phyloP scores from a whole-genome alignment of 1,140 invertebrate genomes.

The Ylistrum balloti region DNA sequence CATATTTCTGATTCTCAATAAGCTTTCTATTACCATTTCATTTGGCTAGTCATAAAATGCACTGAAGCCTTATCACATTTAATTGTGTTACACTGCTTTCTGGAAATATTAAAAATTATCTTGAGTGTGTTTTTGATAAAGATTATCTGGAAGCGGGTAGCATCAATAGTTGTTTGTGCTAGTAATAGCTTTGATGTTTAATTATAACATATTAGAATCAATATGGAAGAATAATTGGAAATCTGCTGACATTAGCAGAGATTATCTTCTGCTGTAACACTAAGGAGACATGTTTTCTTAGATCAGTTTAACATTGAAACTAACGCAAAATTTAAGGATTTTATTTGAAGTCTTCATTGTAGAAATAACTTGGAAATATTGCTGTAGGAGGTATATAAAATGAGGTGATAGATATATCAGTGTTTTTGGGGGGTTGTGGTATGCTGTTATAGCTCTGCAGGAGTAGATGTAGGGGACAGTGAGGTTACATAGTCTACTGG shows the following conservation, averaged over 20 bases:
- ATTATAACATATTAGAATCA: neutral
- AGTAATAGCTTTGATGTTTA: neutral
- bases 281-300: no score
- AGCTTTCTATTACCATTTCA: neutral
- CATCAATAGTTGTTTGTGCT: neutral
- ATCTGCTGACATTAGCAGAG: neutral
- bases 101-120: constrained; percentile 13
- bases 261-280: neutral
- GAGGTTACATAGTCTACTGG: no score
- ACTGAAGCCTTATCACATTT: constrained; percentile 8
- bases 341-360: no score
- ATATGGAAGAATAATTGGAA: neutral
- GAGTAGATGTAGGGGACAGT: no score
- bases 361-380: no score
- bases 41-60: neutral
- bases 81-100: neutral
- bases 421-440: no score
- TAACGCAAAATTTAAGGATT: no score
- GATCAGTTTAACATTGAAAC: no score
- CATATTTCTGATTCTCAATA: neutral
- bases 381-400: no score
- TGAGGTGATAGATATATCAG: no score
- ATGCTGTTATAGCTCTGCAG: no score
- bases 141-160: neutral
- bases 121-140: neutral